These are phyloP conservation scores for Synodontis membranacea DNA, from an alignment of 2,113 vertebrate species.

Conservation along the genomic window DNA sequence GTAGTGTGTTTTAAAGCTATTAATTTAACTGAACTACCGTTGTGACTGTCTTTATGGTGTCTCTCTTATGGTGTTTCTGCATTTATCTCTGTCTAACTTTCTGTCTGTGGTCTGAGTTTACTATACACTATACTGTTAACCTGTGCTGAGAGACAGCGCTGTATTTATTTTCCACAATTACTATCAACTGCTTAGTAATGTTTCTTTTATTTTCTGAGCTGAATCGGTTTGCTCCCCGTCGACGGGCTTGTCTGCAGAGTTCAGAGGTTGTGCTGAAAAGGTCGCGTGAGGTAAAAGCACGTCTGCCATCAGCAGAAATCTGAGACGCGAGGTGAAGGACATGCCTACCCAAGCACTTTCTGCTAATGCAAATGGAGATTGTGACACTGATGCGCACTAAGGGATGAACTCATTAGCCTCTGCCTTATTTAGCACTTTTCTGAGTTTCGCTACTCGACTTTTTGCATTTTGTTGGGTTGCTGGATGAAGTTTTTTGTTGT, in stretches of 20 bases:
- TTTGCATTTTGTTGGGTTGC: background rate
- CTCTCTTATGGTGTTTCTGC: background rate
- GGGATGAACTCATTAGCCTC: constrained; percentile 34
- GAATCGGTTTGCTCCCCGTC: background rate
- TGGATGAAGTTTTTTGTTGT: background rate
- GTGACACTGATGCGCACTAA: constrained; percentile 29
- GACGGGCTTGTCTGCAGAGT: constrained; percentile 26
- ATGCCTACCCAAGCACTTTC: constrained; percentile 46
- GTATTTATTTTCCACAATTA: background rate
- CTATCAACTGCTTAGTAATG: background rate
- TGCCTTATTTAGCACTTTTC: constrained; percentile 27
- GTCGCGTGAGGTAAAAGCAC: constrained; percentile 22
- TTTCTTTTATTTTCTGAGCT: background rate
- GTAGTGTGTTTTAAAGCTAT: background rate
- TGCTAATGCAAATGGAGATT: constrained; percentile 42
- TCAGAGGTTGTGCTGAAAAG: constrained; percentile 33
- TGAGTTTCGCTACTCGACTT: background rate
- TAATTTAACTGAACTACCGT: background rate
- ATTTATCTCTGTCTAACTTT: background rate
- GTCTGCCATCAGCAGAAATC: constrained; percentile 45
- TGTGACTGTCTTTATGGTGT: background rate
- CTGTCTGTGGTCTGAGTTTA: background rate
- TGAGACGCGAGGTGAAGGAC: constrained; percentile 43
- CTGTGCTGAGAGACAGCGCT: background rate
- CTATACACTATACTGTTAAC: background rate